Evolutionary conservation across 1,140 invertebrate species (phyloP), one percentile per base, ranked within the genome.

Genomic region (Lasioglossum albipes): DNA sequence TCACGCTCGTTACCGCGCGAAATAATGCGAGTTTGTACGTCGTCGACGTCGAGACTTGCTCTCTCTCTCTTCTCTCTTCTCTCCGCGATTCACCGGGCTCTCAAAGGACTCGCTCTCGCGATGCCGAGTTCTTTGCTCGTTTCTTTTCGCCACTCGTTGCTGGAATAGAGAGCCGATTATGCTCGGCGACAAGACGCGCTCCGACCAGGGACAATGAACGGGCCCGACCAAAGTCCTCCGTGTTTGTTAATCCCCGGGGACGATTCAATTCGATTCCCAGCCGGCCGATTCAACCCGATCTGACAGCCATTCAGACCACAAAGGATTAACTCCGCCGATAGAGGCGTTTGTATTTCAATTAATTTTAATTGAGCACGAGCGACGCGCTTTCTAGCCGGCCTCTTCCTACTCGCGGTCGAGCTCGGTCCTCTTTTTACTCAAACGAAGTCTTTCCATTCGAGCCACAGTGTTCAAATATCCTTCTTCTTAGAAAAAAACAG

Each of bases 1-100:
- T 79, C 77, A 64, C 77, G 71, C 77, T 79, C 77, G 77, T 79
- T 79, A 74, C 62, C 9, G 77, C 41, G 31, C 62, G 62, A 79
- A 74, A 79, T 79, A 79, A 74, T 79, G 77, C 69, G 49, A 36
- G 27, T 16, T 16, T 10, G 7, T 7, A 57, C 49, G 49, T 54
- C 52, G 52, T 54, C 52, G 52, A 54, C 52, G 13, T 54, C 18
- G 52, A 18, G 27, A 1, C 27, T 27, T 27, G 27, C 27, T 36
- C 45, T 49, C 13, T 49, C 13, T 12, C 45, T 49, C 9, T 49
- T 12, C 45, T 49, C 9, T 49, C 45, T 2, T 13, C 45, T 18
- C 52, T 16, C 16, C 52, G 52, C 76, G 88, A 84, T 75, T 84
- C 73, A 75, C 83, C 13, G 13, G 76, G 18, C 9, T 27, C 41